These are phyloP conservation scores for Etheostoma spectabile DNA, from an alignment of 2,113 vertebrate species.

Conservation along the genomic window DNA sequence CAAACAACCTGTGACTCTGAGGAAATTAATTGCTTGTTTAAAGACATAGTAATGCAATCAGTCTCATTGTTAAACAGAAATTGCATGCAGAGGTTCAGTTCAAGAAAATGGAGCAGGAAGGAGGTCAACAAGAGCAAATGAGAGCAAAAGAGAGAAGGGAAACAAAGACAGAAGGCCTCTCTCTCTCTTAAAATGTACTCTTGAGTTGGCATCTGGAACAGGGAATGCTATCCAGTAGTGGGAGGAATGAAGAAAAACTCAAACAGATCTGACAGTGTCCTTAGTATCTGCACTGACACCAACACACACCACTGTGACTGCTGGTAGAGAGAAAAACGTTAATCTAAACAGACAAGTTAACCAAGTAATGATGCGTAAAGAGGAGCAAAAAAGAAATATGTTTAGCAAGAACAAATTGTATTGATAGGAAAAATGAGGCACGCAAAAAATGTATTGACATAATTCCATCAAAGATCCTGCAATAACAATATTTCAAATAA, in stretches of 20 bases:
- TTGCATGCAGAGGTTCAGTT: slow-evolving; percentile 42
- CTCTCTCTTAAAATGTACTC: slow-evolving; percentile 57
- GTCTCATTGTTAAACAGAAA: slow-evolving; percentile 46
- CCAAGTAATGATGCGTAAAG: background rate
- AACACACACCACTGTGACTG: background rate
- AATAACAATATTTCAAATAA: background rate
- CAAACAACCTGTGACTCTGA: slow-evolving; percentile 49
- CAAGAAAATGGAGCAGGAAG: slow-evolving; percentile 51
- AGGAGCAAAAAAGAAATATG: background rate
- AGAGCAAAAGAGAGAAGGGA: slow-evolving; percentile 28
- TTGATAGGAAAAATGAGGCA: background rate
- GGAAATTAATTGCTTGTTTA: slow-evolving; percentile 67
- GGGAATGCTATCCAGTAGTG: slow-evolving; percentile 43
- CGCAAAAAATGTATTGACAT: background rate
- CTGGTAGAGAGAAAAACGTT: background rate
- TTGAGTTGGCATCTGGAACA: slow-evolving; percentile 73
- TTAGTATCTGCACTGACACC: slow-evolving; percentile 17
- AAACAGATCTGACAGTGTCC: slow-evolving; percentile 46
- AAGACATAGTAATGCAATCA: slow-evolving; percentile 64
- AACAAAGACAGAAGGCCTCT: slow-evolving; percentile 42
- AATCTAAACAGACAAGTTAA: background rate
- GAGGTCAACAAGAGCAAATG: slow-evolving; percentile 48
- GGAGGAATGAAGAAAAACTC: slow-evolving; percentile 20
- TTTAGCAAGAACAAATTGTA: background rate
- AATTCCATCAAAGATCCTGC: background rate